These are phyloP conservation scores for Chloroceryle aenea DNA, from an alignment of 2,113 vertebrate species.

Conservation along the genomic window DNA sequence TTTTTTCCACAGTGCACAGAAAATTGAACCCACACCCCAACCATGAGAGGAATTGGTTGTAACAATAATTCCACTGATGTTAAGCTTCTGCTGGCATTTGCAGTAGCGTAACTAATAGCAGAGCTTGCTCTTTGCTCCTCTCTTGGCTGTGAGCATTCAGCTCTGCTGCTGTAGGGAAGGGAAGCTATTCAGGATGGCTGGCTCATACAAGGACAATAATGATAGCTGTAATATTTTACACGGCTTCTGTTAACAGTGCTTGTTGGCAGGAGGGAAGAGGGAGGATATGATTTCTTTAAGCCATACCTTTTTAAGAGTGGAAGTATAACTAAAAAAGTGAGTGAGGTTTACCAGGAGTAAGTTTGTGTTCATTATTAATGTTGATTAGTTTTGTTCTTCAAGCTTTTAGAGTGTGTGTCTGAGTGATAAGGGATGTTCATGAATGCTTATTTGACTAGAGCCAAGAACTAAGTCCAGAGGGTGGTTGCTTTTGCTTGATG, in stretches of 20 bases:
- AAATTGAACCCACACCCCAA: neutral
- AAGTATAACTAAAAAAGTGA: neutral
- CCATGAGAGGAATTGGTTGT: neutral
- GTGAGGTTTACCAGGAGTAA: neutral
- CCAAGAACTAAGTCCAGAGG: neutral
- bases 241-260: neutral
- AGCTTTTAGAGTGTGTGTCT: neutral
- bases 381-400: constrained; percentile 14
- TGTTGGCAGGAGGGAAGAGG: neutral
- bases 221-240: neutral
- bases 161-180: neutral
- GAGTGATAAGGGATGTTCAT: neutral
- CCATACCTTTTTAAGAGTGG: neutral
- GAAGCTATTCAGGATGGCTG: neutral
- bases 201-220: neutral
- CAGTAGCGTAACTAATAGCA: neutral
- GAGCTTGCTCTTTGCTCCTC: neutral
- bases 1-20: neutral
- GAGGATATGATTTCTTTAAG: neutral
- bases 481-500: neutral
- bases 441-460: neutral
- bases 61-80: neutral
- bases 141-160: neutral
- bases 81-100: neutral
- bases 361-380: neutral